Evolutionary conservation across 2,797 vertebrate genomes (phyloP), one percentile per base, ranked within the genome.

Genomic region (Galago senegalensis): DNA sequence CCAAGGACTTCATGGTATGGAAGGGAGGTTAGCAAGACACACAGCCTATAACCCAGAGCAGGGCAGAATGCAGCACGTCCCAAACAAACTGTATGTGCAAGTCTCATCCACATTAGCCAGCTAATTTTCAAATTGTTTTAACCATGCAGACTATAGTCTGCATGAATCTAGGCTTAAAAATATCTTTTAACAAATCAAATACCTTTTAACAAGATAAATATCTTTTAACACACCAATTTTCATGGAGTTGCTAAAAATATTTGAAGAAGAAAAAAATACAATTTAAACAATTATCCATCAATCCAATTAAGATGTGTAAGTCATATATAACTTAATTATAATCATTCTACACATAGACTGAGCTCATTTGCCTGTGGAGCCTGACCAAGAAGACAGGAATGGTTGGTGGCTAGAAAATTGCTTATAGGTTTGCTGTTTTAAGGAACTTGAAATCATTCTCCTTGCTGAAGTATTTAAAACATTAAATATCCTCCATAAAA

Each of bases 251-350:
- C 56, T 82, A 82, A 89, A 92, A 91, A 53, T 94, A 61, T 70
- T 60, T 88, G 40, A 77, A 10, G 79, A 91, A 91, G 72, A 72
- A 87, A 87, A 91, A 88, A 76, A 14, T 75, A 43, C 43, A 94
- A 83, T 75, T 60, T 29, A 61, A 84, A 79, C 29, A 87, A 79
- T 95, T 94, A 65, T 56, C 16, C 37, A 82, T 83, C 20, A 93
- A 79, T 7, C 95, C 91, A 60, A n/a, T 84, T 87, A 79, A 81
- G 46, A 29, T 91, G 21, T 86, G 61, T 92, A n/a, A 49, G 34
- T 85, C 94, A 91, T 63, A 87, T 18, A 79, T 86, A 91, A 87
- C n/a, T 91, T 91, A 77, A 86, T 72, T 91, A 4, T 79, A 96
- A 82, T 77, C 60, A 2, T 72, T 93, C 40, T 63, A 87, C 34